Evolutionary conservation across 2,797 vertebrate species (phyloP), one percentile per base, ranked within the genome.

Genomic region (Spinus olivaceus): DNA sequence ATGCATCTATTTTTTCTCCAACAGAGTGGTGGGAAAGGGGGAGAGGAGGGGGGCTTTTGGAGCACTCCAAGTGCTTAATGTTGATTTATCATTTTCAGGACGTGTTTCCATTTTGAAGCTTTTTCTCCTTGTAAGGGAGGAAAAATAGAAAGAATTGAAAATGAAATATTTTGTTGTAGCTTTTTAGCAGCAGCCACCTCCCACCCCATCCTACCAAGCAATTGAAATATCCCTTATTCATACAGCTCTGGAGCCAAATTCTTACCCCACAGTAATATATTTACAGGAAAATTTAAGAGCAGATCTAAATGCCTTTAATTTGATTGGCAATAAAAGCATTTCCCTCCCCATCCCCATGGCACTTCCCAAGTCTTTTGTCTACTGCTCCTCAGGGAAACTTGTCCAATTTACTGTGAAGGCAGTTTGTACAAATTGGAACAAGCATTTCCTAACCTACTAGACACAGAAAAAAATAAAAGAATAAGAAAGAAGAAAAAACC

Each of bases 311-410:
- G 74, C 24, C 60, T 93, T 82, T 89, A 81, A 88, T 87, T 95
- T 87, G 86, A 96, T 72, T 73, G 91, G 56, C 81, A 95, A 79
- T 80, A 92, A 94, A 94, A 92, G 81, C 67, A 64, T 80, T 94
- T 92, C 53, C 78, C 66, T 92, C 78, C 42, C 47, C 54, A 73
- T 88, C 57, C 71, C 81, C 81, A 67, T 23, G 44, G 81, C 37
- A 82, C 44, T 61, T 94, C 79, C 72, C 72, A 82, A 70, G 61
- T 37, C 71, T 91, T 94, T 94, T 92, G 61, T 91, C 72, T 96
- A 37, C 60, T 42, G 79, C 74, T 93, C 95, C 87, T 87, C 60
- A 15, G 89, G 84, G 87, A 94, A 25, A 73, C 71, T 87, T 82
- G 81, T 82, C 86, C 67, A 93, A 92, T 90, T 96, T 94, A 74